Base-by-base conservation (phyloP, 2,797 vertebrate genomes). In the Naso thynnoides region DNA sequence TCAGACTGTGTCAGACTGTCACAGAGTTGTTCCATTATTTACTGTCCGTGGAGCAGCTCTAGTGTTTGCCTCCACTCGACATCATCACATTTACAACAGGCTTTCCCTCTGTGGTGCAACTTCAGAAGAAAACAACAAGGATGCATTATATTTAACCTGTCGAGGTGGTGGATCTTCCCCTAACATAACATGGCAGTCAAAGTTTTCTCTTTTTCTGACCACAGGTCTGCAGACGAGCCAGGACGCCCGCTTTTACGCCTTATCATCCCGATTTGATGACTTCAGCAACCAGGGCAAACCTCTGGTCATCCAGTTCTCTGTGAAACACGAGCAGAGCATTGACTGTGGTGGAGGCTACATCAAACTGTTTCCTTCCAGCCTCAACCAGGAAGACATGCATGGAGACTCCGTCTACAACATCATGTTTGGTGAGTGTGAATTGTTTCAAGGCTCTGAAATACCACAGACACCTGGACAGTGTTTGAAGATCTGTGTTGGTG, bases 251-350 rank as follows among this genome's bases (percentile, higher is more conserved):
- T 95, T 95, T 81, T 96, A 96, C 66, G 91, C 94, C 16, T 26
- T 95, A 36, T 96, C 95, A 11, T 70, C 93, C 23, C 95, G 94
- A 45, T 96, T 96, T 81, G 86, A 95, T 31, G 94, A 93, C 24
- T 93, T 96, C 91, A 94, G 78, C 90, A 96, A 95, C 90, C 86
- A 95, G 73, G 95, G 91, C 23, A 79, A 96, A 86, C 89, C 88
- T 39, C 87, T 96, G 19, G 92, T 95, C 76, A 83, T 96, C 66
- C 89, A 95, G 82, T 96, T 96, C 85, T 91, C 91, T 47, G 95
- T 96, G 76, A 98, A 96, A 83, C 95, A 95, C 0, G 93, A 97
- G 85, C 94, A 97, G 86, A 96, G 73, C 48, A 92, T 96, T 2
- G 94, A 96, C 87, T 96, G 96, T 54, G 94, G 96, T 19, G 95